Evolutionary conservation across 2,113 vertebrate genomes (phyloP).

Genomic region (Parus major): DNA sequence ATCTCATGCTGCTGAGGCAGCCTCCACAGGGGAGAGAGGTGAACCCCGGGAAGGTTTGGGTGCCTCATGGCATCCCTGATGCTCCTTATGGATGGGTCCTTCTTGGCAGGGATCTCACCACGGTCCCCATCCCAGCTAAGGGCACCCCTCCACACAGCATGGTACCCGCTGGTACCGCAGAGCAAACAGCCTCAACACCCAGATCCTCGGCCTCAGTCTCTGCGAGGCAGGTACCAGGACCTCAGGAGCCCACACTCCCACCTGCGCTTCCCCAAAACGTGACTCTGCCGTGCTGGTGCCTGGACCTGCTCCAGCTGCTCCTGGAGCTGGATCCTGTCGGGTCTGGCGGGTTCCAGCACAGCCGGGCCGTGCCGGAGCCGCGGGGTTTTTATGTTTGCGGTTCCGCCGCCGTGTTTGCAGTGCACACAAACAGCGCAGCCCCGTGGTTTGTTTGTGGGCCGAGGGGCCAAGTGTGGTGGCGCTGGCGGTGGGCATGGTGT

Average conservation of each 20-base stretch:
- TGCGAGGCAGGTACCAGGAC: not conserved
- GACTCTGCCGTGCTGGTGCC: not conserved
- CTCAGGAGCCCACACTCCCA: fast-evolving
- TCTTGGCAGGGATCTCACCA: not conserved
- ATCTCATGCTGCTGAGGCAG: not conserved
- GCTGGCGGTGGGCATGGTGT: fast-evolving
- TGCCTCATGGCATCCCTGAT: not conserved
- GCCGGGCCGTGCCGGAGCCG: not conserved
- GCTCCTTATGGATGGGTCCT: fast-evolving
- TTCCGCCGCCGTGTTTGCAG: slow-evolving; percentile 19
- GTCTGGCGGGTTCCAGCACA: not conserved
- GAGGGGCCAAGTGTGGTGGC: not conserved
- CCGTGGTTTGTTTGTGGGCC: not conserved
- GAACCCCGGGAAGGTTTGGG: not conserved
- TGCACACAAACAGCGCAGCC: slow-evolving; percentile 21
- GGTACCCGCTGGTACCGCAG: fast-evolving
- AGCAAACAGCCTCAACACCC: not conserved
- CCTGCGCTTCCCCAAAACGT: fast-evolving
- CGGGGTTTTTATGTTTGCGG: not conserved
- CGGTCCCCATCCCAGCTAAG: not conserved
- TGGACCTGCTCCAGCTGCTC: not conserved
- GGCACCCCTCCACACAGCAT: not conserved
- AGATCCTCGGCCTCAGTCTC: not conserved
- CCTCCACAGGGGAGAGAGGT: not conserved
- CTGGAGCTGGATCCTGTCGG: not conserved